A percentile compares a stretch with the other conserved stretches of the same genome.
Evolutionary conservation across 1,140 invertebrate species (phyloP).

Genomic region (Drosophila chauvacae): DNA sequence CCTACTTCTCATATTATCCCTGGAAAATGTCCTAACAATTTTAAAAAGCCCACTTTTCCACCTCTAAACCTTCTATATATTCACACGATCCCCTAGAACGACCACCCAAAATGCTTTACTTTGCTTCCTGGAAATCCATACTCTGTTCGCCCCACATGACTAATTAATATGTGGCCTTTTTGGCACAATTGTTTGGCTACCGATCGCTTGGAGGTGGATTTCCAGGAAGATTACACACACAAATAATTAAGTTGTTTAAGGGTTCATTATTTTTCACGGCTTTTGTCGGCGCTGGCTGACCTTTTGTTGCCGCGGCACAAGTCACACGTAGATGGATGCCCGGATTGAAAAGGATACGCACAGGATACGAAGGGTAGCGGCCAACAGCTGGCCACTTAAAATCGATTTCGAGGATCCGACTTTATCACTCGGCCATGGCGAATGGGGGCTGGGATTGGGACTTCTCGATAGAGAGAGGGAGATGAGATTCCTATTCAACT

Average conservation of each 20-base stretch:
- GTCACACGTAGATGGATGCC: constrained; percentile 59
- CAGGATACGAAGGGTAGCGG: constrained; percentile 23
- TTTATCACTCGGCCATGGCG: constrained; percentile 62
- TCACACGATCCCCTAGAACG: constrained; percentile 15
- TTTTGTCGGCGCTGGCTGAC: constrained; percentile 61
- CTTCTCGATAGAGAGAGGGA: neutral
- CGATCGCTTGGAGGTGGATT: constrained; percentile 53
- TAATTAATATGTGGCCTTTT: constrained; percentile 79
- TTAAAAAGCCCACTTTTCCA: too few relatives aligned
- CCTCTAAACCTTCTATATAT: neutral
- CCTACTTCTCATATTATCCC: too few relatives aligned
- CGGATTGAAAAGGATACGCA: constrained; percentile 9
- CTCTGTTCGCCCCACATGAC: constrained; percentile 41
- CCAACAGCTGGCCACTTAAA: constrained; percentile 71
- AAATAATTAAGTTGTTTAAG: constrained; percentile 81
- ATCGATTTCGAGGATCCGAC: constrained; percentile 60
- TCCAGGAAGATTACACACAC: constrained; percentile 68
- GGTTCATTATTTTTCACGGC: constrained; percentile 78
- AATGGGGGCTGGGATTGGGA: constrained; percentile 62
- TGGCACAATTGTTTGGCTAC: constrained; percentile 78
- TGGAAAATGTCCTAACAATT: too few relatives aligned
- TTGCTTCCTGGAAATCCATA: constrained; percentile 58
- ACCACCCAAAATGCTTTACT: constrained; percentile 58
- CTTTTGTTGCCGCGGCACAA: constrained; percentile 67
- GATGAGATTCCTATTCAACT: constrained; percentile 5